phyloP scores from a whole-genome alignment of 2,888 invertebrate genomes.

The Stenodera caucasica region DNA sequence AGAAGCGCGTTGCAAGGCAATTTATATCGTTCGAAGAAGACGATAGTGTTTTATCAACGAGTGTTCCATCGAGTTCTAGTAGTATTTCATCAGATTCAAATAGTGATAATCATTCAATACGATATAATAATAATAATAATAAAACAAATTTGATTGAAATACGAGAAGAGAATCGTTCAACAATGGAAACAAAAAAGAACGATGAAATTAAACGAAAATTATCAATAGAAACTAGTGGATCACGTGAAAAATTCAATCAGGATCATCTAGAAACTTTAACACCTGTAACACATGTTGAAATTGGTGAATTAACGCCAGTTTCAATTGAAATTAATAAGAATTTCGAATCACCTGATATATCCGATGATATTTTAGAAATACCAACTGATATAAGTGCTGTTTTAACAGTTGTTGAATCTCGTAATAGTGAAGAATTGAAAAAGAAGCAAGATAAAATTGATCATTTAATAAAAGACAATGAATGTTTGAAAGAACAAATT shows the following conservation, averaged over 20 bases:
- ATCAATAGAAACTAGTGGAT: slow-evolving; percentile 50
- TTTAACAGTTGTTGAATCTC: slow-evolving; percentile 49
- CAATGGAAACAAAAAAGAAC: slow-evolving; percentile 21
- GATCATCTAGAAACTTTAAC: slow-evolving; percentile 52
- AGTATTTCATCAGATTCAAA: slow-evolving; percentile 46
- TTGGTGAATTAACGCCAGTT: slow-evolving; percentile 59
- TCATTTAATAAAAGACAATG: slow-evolving; percentile 71
- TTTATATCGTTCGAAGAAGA: slow-evolving; percentile 72
- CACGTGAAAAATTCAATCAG: slow-evolving; percentile 44
- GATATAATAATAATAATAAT: not conserved
- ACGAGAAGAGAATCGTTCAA: slow-evolving; percentile 31
- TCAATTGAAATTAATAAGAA: slow-evolving; percentile 46
- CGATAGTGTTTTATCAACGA: slow-evolving; percentile 53
- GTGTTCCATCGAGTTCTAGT: slow-evolving; percentile 48
- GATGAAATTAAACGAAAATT: slow-evolving; percentile 35
- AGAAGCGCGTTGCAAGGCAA: slow-evolving; percentile 62
- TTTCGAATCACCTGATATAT: slow-evolving; percentile 44
- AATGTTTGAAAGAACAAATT: slow-evolving; percentile 79
- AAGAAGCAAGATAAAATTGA: slow-evolving; percentile 47
- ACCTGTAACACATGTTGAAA: slow-evolving; percentile 53
- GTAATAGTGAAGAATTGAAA: slow-evolving; percentile 48
- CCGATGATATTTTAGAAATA: slow-evolving; percentile 50
- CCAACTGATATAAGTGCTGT: slow-evolving; percentile 53
- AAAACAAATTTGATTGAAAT: slow-evolving; percentile 31
- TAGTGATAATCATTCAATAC: slow-evolving; percentile 29